Conservation (phyloP, 2,797 vertebrate species). For the Sebastes hubbsi region DNA sequence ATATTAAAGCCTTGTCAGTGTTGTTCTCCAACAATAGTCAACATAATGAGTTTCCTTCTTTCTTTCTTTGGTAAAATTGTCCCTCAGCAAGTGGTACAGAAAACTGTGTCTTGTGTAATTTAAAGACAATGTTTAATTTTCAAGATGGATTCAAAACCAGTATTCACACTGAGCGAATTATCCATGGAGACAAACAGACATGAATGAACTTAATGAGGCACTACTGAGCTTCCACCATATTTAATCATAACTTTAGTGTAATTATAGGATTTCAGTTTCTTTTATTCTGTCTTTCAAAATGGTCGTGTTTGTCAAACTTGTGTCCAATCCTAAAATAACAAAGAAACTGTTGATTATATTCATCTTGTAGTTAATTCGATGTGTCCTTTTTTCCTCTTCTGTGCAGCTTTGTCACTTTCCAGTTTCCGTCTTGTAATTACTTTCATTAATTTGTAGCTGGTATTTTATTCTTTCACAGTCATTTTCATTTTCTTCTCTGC, state of each 20-base stretch:
- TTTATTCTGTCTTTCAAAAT: neutral
- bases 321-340: neutral
- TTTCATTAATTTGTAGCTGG: conserved; percentile 3
- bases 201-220: neutral
- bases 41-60: neutral
- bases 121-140: neutral
- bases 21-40: neutral
- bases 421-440: conserved; percentile 1
- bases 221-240: neutral
- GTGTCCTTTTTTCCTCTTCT: neutral
- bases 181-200: neutral
- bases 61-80: neutral
- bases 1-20: neutral
- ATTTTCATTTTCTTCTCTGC: neutral
- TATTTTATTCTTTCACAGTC: neutral
- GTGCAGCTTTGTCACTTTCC: neutral
- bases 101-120: neutral
- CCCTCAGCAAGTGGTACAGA: neutral
- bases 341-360: conserved; percentile 3
- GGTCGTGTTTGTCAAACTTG: neutral
- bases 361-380: neutral
- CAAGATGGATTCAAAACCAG: neutral
- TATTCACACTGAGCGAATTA: neutral
- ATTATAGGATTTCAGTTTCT: conserved; percentile 3
- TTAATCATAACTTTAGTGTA: conserved; percentile 4